Evolutionary conservation across 2,888 invertebrate species (phyloP).

Genomic region (Theristus sp.): DNA sequence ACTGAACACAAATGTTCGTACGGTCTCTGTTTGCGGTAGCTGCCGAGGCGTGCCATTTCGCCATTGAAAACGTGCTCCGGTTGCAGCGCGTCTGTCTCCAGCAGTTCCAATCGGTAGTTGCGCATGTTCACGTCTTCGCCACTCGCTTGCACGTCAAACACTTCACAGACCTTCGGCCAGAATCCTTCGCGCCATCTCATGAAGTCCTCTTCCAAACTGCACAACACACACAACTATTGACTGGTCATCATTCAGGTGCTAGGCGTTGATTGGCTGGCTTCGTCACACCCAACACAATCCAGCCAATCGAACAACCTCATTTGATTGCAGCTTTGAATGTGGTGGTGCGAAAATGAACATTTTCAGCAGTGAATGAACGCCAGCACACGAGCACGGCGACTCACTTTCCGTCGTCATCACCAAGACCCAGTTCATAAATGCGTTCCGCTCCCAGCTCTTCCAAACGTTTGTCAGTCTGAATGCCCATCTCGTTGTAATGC

Average conservation of each 20-base stretch:
- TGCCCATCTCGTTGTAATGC: slow-evolving; percentile 90
- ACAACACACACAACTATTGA: too few species aligned
- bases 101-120: slow-evolving; percentile 42
- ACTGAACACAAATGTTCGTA: slow-evolving; percentile 38
- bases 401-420: slow-evolving; percentile 97
- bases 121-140: slow-evolving; percentile 73
- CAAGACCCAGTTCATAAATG: slow-evolving; percentile 72
- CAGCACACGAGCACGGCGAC: not conserved
- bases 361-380: too few species aligned
- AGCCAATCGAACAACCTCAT: not conserved
- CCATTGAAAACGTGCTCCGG: slow-evolving; percentile 67
- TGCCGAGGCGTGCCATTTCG: slow-evolving; percentile 78
- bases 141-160: slow-evolving; percentile 73
- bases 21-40: slow-evolving; percentile 74
- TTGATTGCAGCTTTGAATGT: not conserved
- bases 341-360: too few species aligned
- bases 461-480: slow-evolving; percentile 73
- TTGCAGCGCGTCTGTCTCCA: slow-evolving; percentile 43
- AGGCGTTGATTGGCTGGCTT: too few species aligned
- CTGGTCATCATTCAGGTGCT: too few species aligned
- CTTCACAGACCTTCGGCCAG: slow-evolving; percentile 87
- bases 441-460: slow-evolving; percentile 72
- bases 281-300: not conserved
- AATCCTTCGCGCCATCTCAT: slow-evolving; percentile 97
- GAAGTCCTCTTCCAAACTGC: slow-evolving; percentile 95